Conservation (phyloP, 2,888 invertebrate species). For the Macrophya alboannulata region DNA sequence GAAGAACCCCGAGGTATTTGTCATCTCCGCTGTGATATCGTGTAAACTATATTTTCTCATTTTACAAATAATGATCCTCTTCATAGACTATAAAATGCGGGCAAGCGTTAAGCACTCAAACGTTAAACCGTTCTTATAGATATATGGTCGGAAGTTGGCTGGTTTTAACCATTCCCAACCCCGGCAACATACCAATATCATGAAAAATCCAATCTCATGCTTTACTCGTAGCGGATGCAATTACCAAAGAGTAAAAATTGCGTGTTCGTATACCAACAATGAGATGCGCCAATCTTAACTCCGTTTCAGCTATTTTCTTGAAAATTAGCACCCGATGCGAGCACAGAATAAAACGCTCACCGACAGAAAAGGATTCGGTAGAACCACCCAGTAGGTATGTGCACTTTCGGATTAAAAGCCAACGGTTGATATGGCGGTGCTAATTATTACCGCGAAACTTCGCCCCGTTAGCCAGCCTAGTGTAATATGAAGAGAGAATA, state of each 20-base stretch:
- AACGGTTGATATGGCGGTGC: slow-evolving; percentile 26
- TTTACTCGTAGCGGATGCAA: not conserved
- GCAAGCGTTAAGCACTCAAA: slow-evolving; percentile 40
- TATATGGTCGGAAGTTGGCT: slow-evolving; percentile 2
- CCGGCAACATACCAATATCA: not conserved
- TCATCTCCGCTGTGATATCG: slow-evolving; percentile 6
- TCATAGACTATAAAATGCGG: slow-evolving; percentile 20
- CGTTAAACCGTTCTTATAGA: not conserved
- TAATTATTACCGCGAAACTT: slow-evolving; percentile 43
- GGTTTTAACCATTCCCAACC: slow-evolving; percentile 5
- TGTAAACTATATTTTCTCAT: slow-evolving; percentile 35
- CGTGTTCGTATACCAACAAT: not conserved
- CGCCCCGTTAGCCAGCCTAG: slow-evolving; percentile 4
- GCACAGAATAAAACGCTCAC: not conserved
- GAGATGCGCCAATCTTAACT: not conserved
- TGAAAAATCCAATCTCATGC: slow-evolving; percentile 23
- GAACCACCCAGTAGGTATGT: not conserved
- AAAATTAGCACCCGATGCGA: not conserved
- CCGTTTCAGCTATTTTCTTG: not conserved
- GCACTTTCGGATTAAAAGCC: slow-evolving; percentile 4
- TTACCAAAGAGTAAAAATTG: slow-evolving; percentile 22
- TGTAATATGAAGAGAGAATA: slow-evolving; percentile 54
- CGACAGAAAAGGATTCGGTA: not conserved
- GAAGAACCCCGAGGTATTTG: not conserved
- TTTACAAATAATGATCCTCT: slow-evolving; percentile 32